Evolutionary conservation across 2,888 invertebrate genomes (phyloP), one percentile per base, ranked within the genome.

Genomic region (Drosophila anomalipes): DNA sequence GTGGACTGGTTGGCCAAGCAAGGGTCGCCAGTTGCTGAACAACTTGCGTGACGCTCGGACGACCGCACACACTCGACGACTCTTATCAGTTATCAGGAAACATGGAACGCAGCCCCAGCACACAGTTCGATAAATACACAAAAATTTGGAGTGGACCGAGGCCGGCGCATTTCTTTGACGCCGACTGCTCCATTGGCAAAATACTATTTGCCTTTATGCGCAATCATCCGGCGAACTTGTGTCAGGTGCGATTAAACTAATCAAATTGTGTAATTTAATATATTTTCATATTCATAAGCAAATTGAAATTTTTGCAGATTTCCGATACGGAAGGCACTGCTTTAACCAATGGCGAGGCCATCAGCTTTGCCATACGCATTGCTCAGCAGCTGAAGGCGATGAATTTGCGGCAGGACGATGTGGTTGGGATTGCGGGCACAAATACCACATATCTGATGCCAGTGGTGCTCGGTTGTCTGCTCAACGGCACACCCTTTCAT

Each of bases 121-220:
- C 86, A 61, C 87, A 87, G 67, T 92, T 91, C 75, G 92, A 92
- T 85, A 92, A 91, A 79, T 92, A 92, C 62, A 92, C 86, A 37
- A 92, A 92, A 87, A 77, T 91, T 67, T 92, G 92, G 92, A 92
- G 89, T 75, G 92, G 92, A 57, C 91, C 92, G 70, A 91, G 90
- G 76, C 86, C 91, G 70, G 78, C 82, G 54, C 83, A 84, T 60
- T 92, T 92, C 68, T 92, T 92, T 70, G 91, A 92, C 79, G 81
- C 74, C 37, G 92, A 92, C 37, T 92, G 92, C 69, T 92, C 92
- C 30, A 92, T 92, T 74, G 92, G 92, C 58, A 92, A 91, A 81
- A 91, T 92, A 63, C 65, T 92, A 1, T 91, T 89, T 57, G 91
- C 91, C 12, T 91, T 92, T 63, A 91, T 92, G 92, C 82, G 91